phyloP scores from a whole-genome alignment of 2,888 invertebrate species.

The Parthenolecanium corni region DNA sequence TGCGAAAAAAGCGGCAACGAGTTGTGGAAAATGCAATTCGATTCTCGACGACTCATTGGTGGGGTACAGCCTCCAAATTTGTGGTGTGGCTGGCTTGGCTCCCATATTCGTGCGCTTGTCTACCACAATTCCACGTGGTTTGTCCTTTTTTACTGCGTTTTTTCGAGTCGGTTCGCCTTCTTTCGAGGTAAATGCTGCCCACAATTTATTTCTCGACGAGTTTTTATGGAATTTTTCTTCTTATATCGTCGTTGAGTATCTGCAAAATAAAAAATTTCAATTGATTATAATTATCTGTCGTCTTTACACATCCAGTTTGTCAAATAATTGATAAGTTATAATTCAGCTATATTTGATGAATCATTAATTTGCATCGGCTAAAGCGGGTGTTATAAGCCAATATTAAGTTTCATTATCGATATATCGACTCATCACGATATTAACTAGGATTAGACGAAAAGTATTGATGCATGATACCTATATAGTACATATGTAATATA shows the following conservation, averaged over 20 bases:
- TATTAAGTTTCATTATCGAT: too few relatives aligned
- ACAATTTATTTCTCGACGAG: too few relatives aligned
- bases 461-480: too few relatives aligned
- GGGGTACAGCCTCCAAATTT: constrained; percentile 26
- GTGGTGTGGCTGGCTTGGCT: constrained; percentile 25
- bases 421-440: too few relatives aligned
- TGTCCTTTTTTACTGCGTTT: neutral
- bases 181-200: neutral
- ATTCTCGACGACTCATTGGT: constrained; percentile 11
- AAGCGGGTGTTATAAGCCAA: too few relatives aligned
- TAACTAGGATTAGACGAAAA: too few relatives aligned
- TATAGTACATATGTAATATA: too few relatives aligned
- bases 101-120: constrained; percentile 15
- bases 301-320: neutral
- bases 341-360: too few relatives aligned
- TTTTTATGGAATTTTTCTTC: constrained; percentile 10
- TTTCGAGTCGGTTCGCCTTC: constrained; percentile 17
- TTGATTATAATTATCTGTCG: neutral
- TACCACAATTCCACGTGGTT: constrained; percentile 13
- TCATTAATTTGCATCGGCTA: too few relatives aligned
- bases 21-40: constrained; percentile 12
- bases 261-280: constrained; percentile 12
- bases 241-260: constrained; percentile 11
- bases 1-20: neutral
- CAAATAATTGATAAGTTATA: too few relatives aligned